Evolutionary conservation across 1,140 invertebrate species (phyloP).

Genomic region (Lamellibrachia luymesi): DNA sequence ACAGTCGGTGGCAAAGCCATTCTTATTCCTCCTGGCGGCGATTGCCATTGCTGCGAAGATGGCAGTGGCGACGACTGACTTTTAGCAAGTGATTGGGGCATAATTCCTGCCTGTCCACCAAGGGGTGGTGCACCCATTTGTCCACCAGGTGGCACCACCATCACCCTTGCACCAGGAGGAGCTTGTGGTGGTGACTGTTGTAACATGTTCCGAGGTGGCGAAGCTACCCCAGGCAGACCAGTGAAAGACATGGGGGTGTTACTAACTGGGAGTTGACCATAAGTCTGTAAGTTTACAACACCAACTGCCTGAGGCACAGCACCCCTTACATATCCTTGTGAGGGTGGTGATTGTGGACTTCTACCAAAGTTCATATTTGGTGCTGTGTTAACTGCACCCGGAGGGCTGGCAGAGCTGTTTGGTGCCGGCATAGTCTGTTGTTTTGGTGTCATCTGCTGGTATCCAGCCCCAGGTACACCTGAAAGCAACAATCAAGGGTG

Average conservation of each 20-base stretch:
- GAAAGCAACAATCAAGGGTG: neutral
- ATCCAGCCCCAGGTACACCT: neutral
- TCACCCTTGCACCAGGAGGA: neutral
- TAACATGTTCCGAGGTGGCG: neutral
- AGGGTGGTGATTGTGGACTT: neutral
- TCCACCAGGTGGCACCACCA: neutral
- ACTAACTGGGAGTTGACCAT: neutral
- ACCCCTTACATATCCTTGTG: neutral
- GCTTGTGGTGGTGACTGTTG: neutral
- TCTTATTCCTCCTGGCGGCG: neutral
- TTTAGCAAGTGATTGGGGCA: neutral
- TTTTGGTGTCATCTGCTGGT: neutral
- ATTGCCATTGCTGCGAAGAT: neutral
- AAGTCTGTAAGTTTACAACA: neutral
- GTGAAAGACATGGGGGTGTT: conserved; percentile 17
- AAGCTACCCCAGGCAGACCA: neutral
- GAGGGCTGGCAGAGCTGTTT: neutral
- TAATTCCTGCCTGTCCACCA: neutral
- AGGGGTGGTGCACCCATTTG: neutral
- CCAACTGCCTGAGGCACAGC: neutral
- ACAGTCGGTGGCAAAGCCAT: neutral
- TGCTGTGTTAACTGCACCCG: neutral
- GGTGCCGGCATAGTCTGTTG: neutral
- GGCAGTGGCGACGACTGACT: neutral
- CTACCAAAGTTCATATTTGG: neutral